Conservation (phyloP, 2,888 invertebrate species). For the Pachliopta kotzebuea region DNA sequence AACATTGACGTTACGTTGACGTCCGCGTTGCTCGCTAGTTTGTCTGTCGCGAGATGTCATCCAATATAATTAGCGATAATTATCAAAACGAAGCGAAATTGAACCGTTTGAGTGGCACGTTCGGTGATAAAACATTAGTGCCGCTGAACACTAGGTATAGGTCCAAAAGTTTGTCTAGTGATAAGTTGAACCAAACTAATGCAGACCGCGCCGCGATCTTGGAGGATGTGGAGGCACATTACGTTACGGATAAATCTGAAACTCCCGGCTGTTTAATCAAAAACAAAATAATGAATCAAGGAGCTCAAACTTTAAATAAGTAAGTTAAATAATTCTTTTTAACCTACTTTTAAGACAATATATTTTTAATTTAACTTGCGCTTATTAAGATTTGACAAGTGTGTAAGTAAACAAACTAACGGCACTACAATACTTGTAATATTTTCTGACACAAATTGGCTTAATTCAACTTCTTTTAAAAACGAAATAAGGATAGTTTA, state of each 20-base stretch:
- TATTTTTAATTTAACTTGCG: too few species aligned
- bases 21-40: conserved; percentile 39
- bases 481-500: too few species aligned
- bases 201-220: conserved; percentile 71
- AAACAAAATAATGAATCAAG: conserved; percentile 56
- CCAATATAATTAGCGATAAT: conserved; percentile 66
- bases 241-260: conserved; percentile 63
- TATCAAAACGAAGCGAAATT: conserved; percentile 62
- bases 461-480: too few species aligned
- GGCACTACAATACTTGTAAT: too few species aligned
- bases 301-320: conserved; percentile 50
- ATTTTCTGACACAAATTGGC: too few species aligned
- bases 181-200: conserved; percentile 71
- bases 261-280: conserved; percentile 70
- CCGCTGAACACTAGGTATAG: conserved; percentile 64
- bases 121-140: conserved; percentile 63
- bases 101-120: conserved; percentile 63
- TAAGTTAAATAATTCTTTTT: too few species aligned
- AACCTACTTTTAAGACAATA: too few species aligned
- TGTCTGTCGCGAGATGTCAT: conserved; percentile 65
- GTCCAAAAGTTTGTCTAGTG: conserved; percentile 75
- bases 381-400: too few species aligned
- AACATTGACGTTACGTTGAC: conserved; percentile 46
- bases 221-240: conserved; percentile 68
- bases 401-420: too few species aligned